Evolutionary conservation across 2,888 invertebrate species (phyloP).

Genomic region (Andricus curvator): DNA sequence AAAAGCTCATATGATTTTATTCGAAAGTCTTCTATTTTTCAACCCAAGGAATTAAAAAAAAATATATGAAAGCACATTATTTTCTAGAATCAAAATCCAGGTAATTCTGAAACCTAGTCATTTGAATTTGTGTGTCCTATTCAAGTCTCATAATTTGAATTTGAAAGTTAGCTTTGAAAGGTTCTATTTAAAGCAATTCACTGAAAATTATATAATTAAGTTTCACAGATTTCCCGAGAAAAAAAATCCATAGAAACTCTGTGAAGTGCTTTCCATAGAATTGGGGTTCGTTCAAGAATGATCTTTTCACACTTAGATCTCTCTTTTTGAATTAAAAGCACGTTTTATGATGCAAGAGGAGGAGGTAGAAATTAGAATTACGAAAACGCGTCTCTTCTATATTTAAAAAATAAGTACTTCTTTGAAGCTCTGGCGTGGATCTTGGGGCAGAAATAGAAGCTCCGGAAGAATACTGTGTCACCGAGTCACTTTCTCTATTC

Average conservation of each 20-base stretch:
- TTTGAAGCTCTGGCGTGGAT: constrained; percentile 41
- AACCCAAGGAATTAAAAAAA: too few relatives aligned
- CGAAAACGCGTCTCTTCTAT: constrained; percentile 29
- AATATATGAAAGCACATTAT: too few relatives aligned
- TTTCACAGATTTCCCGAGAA: background rate
- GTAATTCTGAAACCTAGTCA: too few relatives aligned
- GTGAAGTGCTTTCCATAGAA: background rate
- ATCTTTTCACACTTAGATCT: background rate
- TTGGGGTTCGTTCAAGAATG: background rate
- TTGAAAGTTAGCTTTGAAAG: background rate
- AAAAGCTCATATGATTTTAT: background rate
- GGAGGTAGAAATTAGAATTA: constrained; percentile 28
- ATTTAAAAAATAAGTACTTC: constrained; percentile 37
- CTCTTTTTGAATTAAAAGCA: background rate
- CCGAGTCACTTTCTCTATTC: constrained; percentile 41
- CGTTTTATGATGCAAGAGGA: background rate
- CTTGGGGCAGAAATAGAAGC: constrained; percentile 36
- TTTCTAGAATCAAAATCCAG: too few relatives aligned
- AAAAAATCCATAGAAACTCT: background rate
- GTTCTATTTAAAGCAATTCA: background rate
- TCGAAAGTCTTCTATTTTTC: too few relatives aligned
- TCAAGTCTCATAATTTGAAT: background rate
- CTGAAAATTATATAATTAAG: background rate
- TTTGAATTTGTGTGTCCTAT: background rate
- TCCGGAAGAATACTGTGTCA: constrained; percentile 40